A percentile compares a stretch with the other conserved stretches of the same genome.
Conservation (phyloP, 2,888 invertebrate species). For the Cephus spinipes region DNA sequence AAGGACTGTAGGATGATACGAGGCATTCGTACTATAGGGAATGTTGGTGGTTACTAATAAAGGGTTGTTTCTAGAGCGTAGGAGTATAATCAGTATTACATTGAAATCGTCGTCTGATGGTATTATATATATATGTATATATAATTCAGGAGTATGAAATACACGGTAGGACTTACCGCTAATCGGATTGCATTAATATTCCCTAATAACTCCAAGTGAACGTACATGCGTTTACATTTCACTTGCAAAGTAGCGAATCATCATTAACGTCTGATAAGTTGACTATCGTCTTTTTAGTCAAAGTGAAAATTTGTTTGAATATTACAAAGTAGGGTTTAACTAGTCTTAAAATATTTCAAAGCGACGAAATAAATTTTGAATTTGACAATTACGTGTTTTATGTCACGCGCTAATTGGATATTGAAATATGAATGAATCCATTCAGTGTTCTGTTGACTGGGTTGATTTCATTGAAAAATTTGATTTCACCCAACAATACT, state of each 20-base stretch:
- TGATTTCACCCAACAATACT: background rate
- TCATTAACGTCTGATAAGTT: background rate
- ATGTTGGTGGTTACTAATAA: background rate
- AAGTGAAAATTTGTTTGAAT: background rate
- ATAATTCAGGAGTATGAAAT: background rate
- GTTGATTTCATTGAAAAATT: background rate
- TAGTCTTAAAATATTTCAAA: too few relatives aligned
- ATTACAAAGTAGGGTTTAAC: too few relatives aligned
- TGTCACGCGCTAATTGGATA: background rate
- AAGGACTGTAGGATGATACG: background rate
- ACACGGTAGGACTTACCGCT: constrained; percentile 1
- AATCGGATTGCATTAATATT: constrained; percentile 10
- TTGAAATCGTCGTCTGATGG: background rate
- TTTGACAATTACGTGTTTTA: background rate
- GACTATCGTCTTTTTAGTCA: background rate
- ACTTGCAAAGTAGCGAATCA: background rate
- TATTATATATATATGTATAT: background rate
- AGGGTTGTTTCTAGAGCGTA: background rate
- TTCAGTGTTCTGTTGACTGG: background rate
- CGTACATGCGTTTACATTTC: background rate
- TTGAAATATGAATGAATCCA: background rate
- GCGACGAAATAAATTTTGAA: too few relatives aligned
- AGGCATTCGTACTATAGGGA: background rate
- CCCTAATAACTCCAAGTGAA: background rate
- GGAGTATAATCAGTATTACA: background rate